Evolutionary conservation across 2,888 invertebrate species (phyloP).

Genomic region (Dione juno): DNA sequence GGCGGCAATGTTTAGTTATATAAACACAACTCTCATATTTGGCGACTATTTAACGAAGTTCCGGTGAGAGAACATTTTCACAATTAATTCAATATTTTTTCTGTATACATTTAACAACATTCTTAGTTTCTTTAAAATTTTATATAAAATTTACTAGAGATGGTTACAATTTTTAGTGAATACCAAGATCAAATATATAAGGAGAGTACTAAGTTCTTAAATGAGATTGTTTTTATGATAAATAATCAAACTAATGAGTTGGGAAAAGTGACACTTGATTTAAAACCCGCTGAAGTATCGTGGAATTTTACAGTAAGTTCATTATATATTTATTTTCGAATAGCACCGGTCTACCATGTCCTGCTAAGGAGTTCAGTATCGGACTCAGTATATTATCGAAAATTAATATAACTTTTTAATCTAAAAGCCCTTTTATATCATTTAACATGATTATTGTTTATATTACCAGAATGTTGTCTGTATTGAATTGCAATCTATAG

Average conservation of each 20-base stretch:
- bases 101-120: too few species aligned
- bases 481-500: too few species aligned
- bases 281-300: slow-evolving; percentile 49
- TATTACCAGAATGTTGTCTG: too few species aligned
- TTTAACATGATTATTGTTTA: too few species aligned
- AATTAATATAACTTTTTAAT: too few species aligned
- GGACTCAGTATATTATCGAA: not conserved
- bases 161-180: slow-evolving; percentile 45
- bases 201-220: slow-evolving; percentile 46
- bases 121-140: too few species aligned
- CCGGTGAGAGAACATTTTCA: slow-evolving; percentile 55
- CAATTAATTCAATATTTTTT: too few species aligned
- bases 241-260: slow-evolving; percentile 51
- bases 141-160: not conserved
- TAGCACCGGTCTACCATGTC: too few species aligned
- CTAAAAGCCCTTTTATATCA: too few species aligned
- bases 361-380: too few species aligned
- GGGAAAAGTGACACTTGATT: slow-evolving; percentile 48
- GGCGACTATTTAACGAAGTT: slow-evolving; percentile 47
- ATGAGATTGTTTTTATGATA: slow-evolving; percentile 48
- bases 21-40: slow-evolving; percentile 62
- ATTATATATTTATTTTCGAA: too few species aligned
- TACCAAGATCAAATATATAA: slow-evolving; percentile 55
- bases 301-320: slow-evolving; percentile 49
- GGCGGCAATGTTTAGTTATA: slow-evolving; percentile 54